Percentiles rank a stretch among this genome's conserved stretches.
These are phyloP conservation scores for Clarias batrachus DNA, from an alignment of 2,113 vertebrate species.

Conservation along the genomic window DNA sequence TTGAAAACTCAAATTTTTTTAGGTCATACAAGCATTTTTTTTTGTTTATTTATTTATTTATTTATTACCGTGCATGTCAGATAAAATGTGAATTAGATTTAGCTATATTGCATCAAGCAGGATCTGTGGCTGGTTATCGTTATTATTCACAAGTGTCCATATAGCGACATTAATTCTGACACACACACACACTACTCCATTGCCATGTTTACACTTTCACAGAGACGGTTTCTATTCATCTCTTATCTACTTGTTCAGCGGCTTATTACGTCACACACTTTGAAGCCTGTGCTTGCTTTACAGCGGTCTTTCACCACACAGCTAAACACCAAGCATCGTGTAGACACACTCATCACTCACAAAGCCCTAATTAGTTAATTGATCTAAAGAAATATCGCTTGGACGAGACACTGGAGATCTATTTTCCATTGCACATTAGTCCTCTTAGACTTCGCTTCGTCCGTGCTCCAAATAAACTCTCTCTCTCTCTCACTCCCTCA, in stretches of 20 bases:
- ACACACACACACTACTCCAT: background rate
- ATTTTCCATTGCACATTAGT: slow-evolving; percentile 19
- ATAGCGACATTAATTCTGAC: background rate
- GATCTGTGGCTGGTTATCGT: background rate
- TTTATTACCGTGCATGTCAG: too few relatives aligned
- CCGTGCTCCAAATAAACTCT: background rate
- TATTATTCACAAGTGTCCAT: background rate
- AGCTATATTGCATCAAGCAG: background rate
- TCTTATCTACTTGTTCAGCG: background rate
- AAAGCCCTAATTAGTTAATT: slow-evolving; percentile 27
- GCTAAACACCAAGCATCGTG: background rate
- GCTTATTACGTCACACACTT: background rate
- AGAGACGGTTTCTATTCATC: background rate
- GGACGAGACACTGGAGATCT: background rate
- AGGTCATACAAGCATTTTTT: too few relatives aligned
- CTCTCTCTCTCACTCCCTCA: too few relatives aligned
- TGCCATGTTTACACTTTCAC: background rate
- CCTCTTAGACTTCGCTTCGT: background rate
- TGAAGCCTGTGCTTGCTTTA: background rate
- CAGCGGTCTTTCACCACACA: background rate
- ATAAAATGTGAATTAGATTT: too few relatives aligned
- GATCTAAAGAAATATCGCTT: background rate
- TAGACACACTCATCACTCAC: background rate
- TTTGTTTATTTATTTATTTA: too few relatives aligned
- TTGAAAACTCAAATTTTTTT: too few relatives aligned